Base-by-base conservation (phyloP, 2,113 vertebrate genomes). In the Peucedramus taeniatus region DNA sequence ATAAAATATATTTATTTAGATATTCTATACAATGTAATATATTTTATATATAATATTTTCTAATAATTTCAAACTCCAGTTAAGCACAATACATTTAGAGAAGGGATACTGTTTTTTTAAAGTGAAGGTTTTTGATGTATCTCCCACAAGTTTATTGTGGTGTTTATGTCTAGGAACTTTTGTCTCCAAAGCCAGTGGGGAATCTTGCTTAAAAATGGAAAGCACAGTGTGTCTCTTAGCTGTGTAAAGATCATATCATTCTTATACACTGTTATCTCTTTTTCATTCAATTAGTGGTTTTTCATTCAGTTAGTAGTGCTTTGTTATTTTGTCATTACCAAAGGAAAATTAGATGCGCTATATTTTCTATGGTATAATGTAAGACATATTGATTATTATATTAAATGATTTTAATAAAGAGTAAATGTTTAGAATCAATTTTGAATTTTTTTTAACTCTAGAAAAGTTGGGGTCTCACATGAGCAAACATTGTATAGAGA, bases 61-160 rank as follows among this genome's bases (percentile, higher is more conserved):
- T 70, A 39, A 64, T 40, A 20, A 33, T 47, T 69, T 4, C 3
- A 54, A 60, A 42, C 9, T 60, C 17, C 6, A 47, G 4, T 59
- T 75, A 79, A 89, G 5, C 3, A 61, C 15, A 66, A 42, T 60
- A 11, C 4, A 70, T 82, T n/a, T 56, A 71, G 16, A 83, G 19
- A 79, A 70, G 24, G 10, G 8, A 75, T 44, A 18, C 2, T 53
- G 1, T 4, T 44, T 28, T 28, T 65, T 86, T 71, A 22, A 57
- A 33, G 7, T 63, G 27, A 53, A 53, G 6, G 10, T 3, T 13
- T 56, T 21, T 57, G 27, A 35, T 1, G 2, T 11, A n/a, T 47
- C 35, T 30, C 17, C 24, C 23, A 49, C 1, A 10, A 18, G 0
- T 5, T 57, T 75, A 45, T 45, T 40, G 2, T 44, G 2, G 2